Evolutionary conservation across 1,140 invertebrate genomes (phyloP).

Genomic region (Drosophila equinoxialis): DNA sequence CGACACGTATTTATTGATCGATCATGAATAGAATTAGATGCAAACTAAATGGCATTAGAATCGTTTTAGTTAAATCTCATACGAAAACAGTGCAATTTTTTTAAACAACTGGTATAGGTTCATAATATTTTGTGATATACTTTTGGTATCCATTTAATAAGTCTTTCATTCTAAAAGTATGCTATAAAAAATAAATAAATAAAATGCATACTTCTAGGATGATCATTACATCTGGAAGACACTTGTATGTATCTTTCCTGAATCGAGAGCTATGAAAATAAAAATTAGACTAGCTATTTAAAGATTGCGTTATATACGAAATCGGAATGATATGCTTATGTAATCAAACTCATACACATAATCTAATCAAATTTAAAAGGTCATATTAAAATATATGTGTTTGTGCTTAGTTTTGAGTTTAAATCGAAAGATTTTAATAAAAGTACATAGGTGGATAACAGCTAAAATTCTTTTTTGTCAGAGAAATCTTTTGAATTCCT

Average conservation of each 20-base stretch:
- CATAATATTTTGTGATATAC: background rate
- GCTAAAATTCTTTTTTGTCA: too few species aligned
- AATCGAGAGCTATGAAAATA: too few species aligned
- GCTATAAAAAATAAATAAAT: background rate
- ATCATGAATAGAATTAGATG: background rate
- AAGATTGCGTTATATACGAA: too few species aligned
- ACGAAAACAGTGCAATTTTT: background rate
- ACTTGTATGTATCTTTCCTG: background rate
- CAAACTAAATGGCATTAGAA: background rate
- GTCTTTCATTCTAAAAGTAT: constrained; percentile 1
- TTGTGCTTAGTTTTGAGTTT: too few species aligned
- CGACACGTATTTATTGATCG: background rate
- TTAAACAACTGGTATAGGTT: background rate
- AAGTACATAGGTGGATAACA: too few species aligned
- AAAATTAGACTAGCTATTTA: too few species aligned
- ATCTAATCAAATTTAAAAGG: too few species aligned
- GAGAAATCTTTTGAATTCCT: too few species aligned
- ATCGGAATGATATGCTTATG: too few species aligned
- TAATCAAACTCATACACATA: too few species aligned
- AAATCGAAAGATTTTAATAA: too few species aligned
- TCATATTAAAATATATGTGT: too few species aligned
- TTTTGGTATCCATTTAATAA: background rate
- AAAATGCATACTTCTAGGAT: constrained; percentile 5
- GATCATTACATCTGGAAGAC: background rate
- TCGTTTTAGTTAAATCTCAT: background rate